These are phyloP conservation scores for Irena cyanogastra DNA, from an alignment of 2,113 vertebrate genomes.

Conservation along the genomic window DNA sequence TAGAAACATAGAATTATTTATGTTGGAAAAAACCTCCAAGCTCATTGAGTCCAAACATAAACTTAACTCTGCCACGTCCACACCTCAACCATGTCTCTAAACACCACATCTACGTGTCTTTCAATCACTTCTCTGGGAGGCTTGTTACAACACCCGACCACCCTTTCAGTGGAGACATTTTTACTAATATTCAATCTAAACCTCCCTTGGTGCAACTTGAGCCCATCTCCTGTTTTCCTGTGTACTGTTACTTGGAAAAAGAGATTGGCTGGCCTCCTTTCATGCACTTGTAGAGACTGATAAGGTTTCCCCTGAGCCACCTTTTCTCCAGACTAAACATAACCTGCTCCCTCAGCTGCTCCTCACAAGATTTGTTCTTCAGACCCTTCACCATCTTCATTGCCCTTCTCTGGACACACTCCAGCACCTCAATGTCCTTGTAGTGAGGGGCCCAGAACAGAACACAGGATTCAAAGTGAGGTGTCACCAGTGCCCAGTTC, in stretches of 20 bases:
- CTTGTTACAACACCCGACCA: background rate
- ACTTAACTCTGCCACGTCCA: background rate
- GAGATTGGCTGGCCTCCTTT: background rate
- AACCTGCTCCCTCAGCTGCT: background rate
- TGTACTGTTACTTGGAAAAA: background rate
- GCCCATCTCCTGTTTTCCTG: background rate
- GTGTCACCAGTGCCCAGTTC: accelerated
- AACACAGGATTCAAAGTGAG: too few relatives aligned
- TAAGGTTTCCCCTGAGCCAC: too few relatives aligned
- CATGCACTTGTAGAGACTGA: background rate
- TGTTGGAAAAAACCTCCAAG: background rate
- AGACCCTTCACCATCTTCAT: background rate
- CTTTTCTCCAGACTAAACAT: background rate
- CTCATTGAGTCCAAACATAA: background rate
- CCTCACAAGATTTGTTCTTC: background rate
- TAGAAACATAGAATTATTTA: background rate
- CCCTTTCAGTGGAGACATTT: background rate
- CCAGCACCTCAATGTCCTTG: background rate
- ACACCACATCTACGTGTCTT: background rate
- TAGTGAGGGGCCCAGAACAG: too few relatives aligned
- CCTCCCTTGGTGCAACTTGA: background rate
- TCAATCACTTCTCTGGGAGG: background rate
- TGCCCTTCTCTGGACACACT: background rate
- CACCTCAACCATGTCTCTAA: background rate
- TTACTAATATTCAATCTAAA: background rate